A percentile compares a stretch with the other conserved stretches of the same genome.
Conservation (phyloP, 2,888 invertebrate genomes). For the Caenorhabditis becei region DNA sequence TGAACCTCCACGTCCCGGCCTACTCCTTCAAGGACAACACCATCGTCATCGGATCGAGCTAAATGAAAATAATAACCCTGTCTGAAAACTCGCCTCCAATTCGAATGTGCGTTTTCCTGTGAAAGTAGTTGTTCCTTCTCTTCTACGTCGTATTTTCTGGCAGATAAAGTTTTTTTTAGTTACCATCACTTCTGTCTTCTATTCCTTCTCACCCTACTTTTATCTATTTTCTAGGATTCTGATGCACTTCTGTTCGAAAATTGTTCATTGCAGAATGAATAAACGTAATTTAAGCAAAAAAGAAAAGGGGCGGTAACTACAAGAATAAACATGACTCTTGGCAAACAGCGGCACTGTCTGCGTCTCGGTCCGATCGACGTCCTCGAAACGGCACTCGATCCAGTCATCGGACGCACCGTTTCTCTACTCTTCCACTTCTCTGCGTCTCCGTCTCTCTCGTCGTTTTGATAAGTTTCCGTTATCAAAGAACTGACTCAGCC, state of each 20-base stretch:
- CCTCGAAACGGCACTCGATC: slow-evolving; percentile 57
- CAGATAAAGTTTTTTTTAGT: slow-evolving; percentile 60
- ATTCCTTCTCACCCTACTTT: no score
- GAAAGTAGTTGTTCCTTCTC: slow-evolving; percentile 60
- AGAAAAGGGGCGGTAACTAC: slow-evolving; percentile 7
- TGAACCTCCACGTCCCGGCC: slow-evolving; percentile 78
- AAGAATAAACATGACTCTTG: slow-evolving; percentile 37
- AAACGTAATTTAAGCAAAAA: slow-evolving; percentile 44
- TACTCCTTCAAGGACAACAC: slow-evolving; percentile 77
- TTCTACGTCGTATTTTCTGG: slow-evolving; percentile 57
- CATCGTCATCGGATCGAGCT: slow-evolving; percentile 75
- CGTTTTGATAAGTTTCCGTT: slow-evolving; percentile 30
- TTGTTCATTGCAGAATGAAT: slow-evolving; percentile 56
- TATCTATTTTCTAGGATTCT: slow-evolving; percentile 44
- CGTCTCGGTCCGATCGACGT: slow-evolving; percentile 51
- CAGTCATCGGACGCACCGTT: slow-evolving; percentile 27
- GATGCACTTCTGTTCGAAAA: slow-evolving; percentile 55
- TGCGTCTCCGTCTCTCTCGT: slow-evolving; percentile 9
- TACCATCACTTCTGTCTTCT: slow-evolving; percentile 10
- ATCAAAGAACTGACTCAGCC: slow-evolving; percentile 38
- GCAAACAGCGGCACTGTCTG: slow-evolving; percentile 54
- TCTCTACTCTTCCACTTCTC: slow-evolving; percentile 31
- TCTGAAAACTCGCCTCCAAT: slow-evolving; percentile 52
- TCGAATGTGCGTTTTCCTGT: slow-evolving; percentile 56
- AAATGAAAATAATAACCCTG: slow-evolving; percentile 37